A percentile compares a stretch with the other conserved stretches of the same genome.
Conservation (phyloP, 35 echinoderm and acorn worm genomes). For the Apostichopus parvimensis region DNA sequence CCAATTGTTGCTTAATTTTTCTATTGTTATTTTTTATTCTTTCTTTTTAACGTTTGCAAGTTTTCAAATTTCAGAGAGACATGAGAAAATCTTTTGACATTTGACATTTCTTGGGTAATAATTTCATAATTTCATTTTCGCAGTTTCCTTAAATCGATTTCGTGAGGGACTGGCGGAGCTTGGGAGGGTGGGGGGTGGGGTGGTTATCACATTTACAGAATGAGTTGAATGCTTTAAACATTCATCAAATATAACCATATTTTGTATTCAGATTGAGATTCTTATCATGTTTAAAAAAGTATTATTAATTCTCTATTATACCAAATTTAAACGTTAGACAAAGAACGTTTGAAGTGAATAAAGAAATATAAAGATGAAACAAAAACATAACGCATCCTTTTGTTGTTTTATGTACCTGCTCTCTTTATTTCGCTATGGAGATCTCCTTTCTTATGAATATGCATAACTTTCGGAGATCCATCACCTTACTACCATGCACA, state of each 20-base stretch:
- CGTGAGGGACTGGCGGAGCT: too few relatives aligned
- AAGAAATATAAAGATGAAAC: neutral
- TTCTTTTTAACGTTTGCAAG: too few relatives aligned
- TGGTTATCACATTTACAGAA: neutral
- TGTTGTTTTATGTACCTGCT: neutral
- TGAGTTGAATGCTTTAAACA: neutral
- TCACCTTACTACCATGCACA: too few relatives aligned
- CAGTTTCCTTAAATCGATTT: too few relatives aligned
- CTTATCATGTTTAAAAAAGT: neutral
- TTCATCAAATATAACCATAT: neutral
- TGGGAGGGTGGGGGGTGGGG: too few relatives aligned
- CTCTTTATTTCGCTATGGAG: too few relatives aligned
- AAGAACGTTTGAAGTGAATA: neutral
- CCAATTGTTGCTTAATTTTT: too few relatives aligned
- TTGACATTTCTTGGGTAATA: too few relatives aligned
- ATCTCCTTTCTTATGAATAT: neutral
- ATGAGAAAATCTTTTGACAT: too few relatives aligned
- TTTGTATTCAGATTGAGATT: neutral
- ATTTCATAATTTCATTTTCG: too few relatives aligned
- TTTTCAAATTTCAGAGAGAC: too few relatives aligned
- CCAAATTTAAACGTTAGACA: neutral
- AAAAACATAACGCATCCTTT: neutral
- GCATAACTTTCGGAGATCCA: neutral
- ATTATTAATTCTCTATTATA: neutral
- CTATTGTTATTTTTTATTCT: too few relatives aligned